Conservation (phyloP, 2,888 invertebrate species). For the Tetheella fluctuosa region DNA sequence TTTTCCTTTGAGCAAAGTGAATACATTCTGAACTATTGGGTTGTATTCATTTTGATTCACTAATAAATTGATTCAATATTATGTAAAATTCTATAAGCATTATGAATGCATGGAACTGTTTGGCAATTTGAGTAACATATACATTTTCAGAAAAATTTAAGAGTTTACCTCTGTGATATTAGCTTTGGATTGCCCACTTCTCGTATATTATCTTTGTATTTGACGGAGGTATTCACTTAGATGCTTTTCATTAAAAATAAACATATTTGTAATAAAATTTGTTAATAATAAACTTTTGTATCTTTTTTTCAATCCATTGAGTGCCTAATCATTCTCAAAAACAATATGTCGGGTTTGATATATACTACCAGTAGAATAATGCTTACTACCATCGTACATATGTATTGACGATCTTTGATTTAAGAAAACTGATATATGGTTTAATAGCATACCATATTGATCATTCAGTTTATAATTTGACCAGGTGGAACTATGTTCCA, state of each 20-base stretch:
- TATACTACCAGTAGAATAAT: too few relatives aligned
- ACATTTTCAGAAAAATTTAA: slow-evolving; percentile 53
- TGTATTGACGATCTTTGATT: too few relatives aligned
- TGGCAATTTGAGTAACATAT: slow-evolving; percentile 49
- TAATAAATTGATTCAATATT: slow-evolving; percentile 46
- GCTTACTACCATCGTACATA: too few relatives aligned
- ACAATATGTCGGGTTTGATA: too few relatives aligned
- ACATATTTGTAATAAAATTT: slow-evolving; percentile 74
- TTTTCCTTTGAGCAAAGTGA: slow-evolving; percentile 55
- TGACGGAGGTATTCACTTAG: slow-evolving; percentile 62
- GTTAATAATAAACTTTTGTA: slow-evolving; percentile 50
- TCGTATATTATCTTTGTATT: slow-evolving; percentile 23
- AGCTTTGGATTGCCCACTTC: slow-evolving; percentile 28
- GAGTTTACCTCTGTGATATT: slow-evolving; percentile 54
- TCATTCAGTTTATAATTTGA: too few relatives aligned
- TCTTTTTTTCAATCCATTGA: slow-evolving; percentile 20
- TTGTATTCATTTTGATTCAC: slow-evolving; percentile 67
- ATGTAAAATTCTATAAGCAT: slow-evolving; percentile 58
- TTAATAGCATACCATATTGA: too few relatives aligned
- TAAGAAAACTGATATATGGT: too few relatives aligned
- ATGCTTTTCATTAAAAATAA: slow-evolving; percentile 54
- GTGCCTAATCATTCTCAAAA: too few relatives aligned
- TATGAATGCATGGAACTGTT: slow-evolving; percentile 70
- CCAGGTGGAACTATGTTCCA: too few relatives aligned
- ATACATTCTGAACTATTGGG: slow-evolving; percentile 50